A percentile compares a stretch with the other conserved stretches of the same genome.
Conservation (phyloP, 92 coral and sea anemone species). For the Zoanthus sansibaricus region DNA sequence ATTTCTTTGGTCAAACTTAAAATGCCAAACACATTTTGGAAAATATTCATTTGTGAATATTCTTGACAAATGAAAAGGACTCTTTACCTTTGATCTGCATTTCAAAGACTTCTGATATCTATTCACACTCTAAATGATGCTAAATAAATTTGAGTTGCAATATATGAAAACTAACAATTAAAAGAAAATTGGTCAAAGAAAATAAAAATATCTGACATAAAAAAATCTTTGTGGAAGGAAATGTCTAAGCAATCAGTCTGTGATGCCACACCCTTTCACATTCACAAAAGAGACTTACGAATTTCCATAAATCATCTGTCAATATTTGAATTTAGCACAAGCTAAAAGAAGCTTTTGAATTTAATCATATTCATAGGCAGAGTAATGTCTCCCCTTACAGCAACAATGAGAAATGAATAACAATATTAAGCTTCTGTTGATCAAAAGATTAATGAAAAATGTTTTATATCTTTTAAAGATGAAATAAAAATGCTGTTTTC, state of each 20-base stretch:
- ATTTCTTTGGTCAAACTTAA: neutral
- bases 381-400: slow-evolving; percentile 23
- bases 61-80: neutral
- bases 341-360: slow-evolving; percentile 20
- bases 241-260: neutral
- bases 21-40: neutral
- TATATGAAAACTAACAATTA: neutral
- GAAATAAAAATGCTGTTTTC: neutral
- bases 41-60: neutral
- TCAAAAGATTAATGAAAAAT: slow-evolving; percentile 31
- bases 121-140: neutral
- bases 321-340: neutral
- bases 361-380: slow-evolving; percentile 36
- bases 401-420: slow-evolving; percentile 40
- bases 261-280: slow-evolving; percentile 2
- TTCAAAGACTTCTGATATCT: slow-evolving; percentile 7
- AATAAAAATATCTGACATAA: neutral
- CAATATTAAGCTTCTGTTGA: neutral
- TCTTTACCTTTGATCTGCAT: neutral
- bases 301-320: neutral
- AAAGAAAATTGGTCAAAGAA: neutral
- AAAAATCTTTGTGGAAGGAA: neutral
- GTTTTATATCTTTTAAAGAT: neutral
- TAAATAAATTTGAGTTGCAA: neutral
- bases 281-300: neutral